A percentile compares a stretch with the other conserved stretches of the same genome.
Conservation (phyloP, 2,797 vertebrate species). For the Sebastes aleutianus region DNA sequence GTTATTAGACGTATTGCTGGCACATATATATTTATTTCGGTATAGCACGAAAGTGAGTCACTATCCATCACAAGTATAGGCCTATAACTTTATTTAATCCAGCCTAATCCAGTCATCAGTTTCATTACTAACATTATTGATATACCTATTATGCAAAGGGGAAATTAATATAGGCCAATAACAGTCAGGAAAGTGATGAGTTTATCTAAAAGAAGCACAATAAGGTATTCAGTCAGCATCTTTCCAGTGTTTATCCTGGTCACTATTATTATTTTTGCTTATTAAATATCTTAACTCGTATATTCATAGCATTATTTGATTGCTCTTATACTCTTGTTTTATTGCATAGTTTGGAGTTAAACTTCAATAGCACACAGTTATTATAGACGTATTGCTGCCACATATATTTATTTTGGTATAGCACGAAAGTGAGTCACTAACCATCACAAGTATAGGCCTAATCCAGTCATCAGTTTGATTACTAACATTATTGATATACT, state of each 20-base stretch:
- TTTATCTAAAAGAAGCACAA: neutral
- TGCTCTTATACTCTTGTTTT: neutral
- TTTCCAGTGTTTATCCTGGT: constrained; percentile 50
- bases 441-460: neutral
- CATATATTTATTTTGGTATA: no score
- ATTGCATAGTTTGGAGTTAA: neutral
- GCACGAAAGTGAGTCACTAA: neutral
- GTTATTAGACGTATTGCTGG: neutral
- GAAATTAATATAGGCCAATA: neutral
- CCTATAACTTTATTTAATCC: neutral
- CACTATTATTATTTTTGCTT: constrained; percentile 1
- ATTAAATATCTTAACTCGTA: no score
- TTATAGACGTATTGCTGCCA: neutral
- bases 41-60: neutral
- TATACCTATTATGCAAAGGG: neutral
- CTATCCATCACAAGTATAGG: neutral
- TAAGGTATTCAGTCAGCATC: constrained; percentile 23
- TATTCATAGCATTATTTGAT: neutral
- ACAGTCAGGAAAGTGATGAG: neutral
- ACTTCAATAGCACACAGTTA: neutral
- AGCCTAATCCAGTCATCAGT: neutral
- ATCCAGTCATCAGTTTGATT: neutral
- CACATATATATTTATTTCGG: neutral
- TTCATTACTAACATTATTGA: neutral
- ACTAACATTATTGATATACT: neutral